Evolutionary conservation across 1,140 invertebrate genomes (phyloP), one percentile per base, ranked within the genome.

Genomic region (Macrocentrus cingulum): DNA sequence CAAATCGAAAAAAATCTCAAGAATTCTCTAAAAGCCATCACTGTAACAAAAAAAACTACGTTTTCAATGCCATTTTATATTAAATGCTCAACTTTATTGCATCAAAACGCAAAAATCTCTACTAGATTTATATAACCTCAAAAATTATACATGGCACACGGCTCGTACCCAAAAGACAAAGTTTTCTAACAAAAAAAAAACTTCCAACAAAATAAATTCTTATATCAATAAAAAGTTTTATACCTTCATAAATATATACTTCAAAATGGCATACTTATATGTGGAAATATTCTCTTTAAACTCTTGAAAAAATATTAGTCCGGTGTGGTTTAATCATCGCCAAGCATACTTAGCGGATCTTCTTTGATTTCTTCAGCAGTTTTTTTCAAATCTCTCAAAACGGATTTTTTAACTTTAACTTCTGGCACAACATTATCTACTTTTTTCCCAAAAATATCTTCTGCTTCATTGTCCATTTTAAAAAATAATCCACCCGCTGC

Each of bases 311-410:
- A 1, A 56, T 56, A 29, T 41, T 19, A 45, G 4, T 6, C 9
- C 16, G 7, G 32, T 15, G 11, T 7, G 3, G 32, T 29, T 72
- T 66, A 79, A 36, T 79, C 72, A 8, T 78, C 71, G 44, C 64
- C 66, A 13, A 79, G 44, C 56, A 72, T 53, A 58, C 75, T 77
- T 16, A 80, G 58, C 1, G 77, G 77, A 65, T 80, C 77, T 37
- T 77, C 68, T 6, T 63, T 62, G 15, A 80, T 80, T 15, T 71
- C 72, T 46, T 78, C 71, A 3, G 69, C 75, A n/a, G 74, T 78
- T 64, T 76, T 79, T 34, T 70, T 80, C 18, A 80, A 42, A 48
- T 79, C 74, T 34, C 66, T 75, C 0, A 69, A 76, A 3, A 75
- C 50, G 1, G 70, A 23, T 57, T 75, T 80, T 49, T 75, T 77